Evolutionary conservation across 37 sponge, comb jelly and placozoan genomes (phyloP), one percentile per base, ranked within the genome.

Genomic region (Corticium candelabrum): DNA sequence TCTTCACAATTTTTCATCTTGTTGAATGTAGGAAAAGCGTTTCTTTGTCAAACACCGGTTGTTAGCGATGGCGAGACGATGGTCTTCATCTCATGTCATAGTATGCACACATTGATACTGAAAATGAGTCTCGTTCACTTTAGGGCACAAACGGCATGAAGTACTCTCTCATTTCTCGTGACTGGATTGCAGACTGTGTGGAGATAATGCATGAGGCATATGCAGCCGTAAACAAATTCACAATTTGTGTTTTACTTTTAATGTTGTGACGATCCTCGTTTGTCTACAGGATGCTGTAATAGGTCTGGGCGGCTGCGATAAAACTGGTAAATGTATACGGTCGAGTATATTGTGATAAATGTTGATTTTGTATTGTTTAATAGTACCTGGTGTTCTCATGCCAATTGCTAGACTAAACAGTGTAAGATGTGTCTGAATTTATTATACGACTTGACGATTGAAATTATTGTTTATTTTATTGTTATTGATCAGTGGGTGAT

Each of bases 121-220:
- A 21, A 11, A 21, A 11, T 43, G 5, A 11, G 56, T 43, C 11
- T 43, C 11, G 56, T 11, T 43, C 56, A 43, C n/a, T 35, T 1
- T 67, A 88, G 89, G 90, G 90, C 37, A 80, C 80, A 1, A 5
- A 69, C 56, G 87, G 81, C 11, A 89, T 89, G 90, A 79, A 50
- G 27, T 86, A 86, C 68, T 89, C 90, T n/a, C 87, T 89, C 15
- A 86, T 89, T 11, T 86, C 86, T 21, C 68, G 90, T 1, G 90
- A 89, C 56, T 79, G 80, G 84, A 81, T 89, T 37, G 90, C 90
- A 34, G 90, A 89, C 74, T 89, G 86, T 72, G 84, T 82, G 37
- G 90, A 89, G 68, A 82, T 89, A 1, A 89, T 89, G 89, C 83
- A 85, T 40, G 79, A 89, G 34, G 89, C 83, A 11, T 89, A 89